Conservation (phyloP, 2,888 invertebrate genomes). For the Dromius quadrimaculatus region DNA sequence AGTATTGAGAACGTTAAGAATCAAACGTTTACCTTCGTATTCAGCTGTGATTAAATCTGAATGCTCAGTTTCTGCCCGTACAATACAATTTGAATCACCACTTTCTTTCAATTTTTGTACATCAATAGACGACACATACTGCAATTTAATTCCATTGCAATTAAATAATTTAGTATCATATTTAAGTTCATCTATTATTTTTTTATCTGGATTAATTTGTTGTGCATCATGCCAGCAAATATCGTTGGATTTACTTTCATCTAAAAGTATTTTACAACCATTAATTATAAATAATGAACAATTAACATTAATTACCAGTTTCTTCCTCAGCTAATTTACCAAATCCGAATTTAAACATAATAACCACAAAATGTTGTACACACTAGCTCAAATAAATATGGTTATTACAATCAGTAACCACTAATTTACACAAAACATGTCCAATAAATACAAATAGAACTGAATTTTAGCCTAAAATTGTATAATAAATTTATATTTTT, state of each 20-base stretch:
- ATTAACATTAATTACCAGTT: constrained; percentile 24
- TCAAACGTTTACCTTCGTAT: constrained; percentile 77
- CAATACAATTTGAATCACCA: constrained; percentile 63
- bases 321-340: constrained; percentile 13
- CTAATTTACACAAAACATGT: no score
- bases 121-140: constrained; percentile 67
- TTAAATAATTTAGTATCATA: constrained; percentile 58
- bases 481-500: no score
- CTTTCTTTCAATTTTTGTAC: constrained; percentile 61
- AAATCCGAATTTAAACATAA: constrained; percentile 47
- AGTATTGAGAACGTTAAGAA: neutral
- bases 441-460: no score
- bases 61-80: constrained; percentile 74
- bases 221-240: constrained; percentile 38
- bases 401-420: no score
- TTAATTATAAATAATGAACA: neutral
- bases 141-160: constrained; percentile 67
- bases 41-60: constrained; percentile 81
- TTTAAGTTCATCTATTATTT: neutral
- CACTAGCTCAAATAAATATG: no score
- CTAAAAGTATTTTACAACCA: constrained; percentile 6
- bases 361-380: no score
- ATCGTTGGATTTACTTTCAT: neutral
- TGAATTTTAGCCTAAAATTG: no score
- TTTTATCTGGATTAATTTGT: constrained; percentile 17